phyloP scores from a whole-genome alignment of 2,888 invertebrate species.

The Eupithecia insigniata region DNA sequence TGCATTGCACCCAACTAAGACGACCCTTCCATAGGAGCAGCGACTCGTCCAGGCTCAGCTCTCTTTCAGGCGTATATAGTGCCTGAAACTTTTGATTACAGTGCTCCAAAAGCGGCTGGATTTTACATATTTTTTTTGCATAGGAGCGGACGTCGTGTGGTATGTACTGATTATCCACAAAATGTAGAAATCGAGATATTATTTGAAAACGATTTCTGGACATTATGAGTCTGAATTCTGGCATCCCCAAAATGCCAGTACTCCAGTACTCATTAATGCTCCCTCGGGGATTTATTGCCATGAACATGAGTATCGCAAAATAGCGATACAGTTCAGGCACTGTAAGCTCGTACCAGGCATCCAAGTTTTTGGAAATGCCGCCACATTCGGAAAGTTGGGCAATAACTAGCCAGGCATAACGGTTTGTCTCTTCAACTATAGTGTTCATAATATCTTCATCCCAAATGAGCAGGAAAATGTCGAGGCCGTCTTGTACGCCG shows the following conservation, averaged over 20 bases:
- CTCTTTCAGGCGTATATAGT: conserved; percentile 26
- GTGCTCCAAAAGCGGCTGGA: conserved; percentile 31
- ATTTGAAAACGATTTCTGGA: neutral
- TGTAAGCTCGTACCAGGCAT: no score
- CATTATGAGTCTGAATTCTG: neutral
- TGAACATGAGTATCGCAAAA: no score
- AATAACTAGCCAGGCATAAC: no score
- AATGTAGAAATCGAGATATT: conserved; percentile 13
- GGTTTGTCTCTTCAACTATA: no score
- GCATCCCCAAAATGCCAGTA: neutral
- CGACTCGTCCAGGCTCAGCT: conserved; percentile 27
- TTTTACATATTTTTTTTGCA: conserved; percentile 33
- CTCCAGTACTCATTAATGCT: neutral
- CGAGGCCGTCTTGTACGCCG: no score
- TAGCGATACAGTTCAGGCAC: no score
- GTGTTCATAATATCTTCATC: no score
- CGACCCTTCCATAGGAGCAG: conserved; percentile 24
- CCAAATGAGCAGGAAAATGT: no score
- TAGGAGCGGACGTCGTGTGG: no score
- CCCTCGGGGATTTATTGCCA: no score
- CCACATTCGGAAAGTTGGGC: no score
- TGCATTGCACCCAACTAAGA: conserved; percentile 44
- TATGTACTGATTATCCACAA: conserved; percentile 36
- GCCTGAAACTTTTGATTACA: conserved; percentile 28
- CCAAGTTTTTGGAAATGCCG: no score